Conservation (phyloP, 2,113 vertebrate species). For the Gavialis gangeticus region DNA sequence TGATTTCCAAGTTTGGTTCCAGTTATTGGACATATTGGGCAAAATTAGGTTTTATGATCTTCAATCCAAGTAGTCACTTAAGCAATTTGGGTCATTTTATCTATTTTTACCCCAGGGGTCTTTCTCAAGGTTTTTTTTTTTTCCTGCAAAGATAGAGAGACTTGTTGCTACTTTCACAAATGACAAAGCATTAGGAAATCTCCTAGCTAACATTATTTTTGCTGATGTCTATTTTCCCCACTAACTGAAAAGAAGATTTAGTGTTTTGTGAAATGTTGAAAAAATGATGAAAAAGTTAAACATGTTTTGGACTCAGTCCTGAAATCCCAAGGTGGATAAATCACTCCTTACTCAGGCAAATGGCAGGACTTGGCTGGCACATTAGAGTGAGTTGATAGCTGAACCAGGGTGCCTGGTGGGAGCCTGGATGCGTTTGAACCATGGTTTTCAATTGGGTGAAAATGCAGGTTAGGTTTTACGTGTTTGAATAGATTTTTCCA, state of each 20-base stretch:
- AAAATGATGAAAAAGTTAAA: background rate
- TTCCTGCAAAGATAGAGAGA: fast-evolving
- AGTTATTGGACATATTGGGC: background rate
- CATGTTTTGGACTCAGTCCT: background rate
- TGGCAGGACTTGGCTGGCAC: background rate
- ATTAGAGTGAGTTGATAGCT: background rate
- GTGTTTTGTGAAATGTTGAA: background rate
- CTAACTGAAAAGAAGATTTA: background rate
- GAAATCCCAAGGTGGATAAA: background rate
- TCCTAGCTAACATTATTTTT: fast-evolving
- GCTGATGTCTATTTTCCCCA: background rate
- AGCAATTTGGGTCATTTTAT: background rate
- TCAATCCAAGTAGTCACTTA: background rate
- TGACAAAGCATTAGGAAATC: background rate
- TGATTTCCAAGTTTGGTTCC: background rate
- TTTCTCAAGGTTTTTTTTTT: background rate
- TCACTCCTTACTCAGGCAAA: background rate
- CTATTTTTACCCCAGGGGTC: fast-evolving
- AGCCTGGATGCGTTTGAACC: background rate
- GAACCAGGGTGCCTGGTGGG: fast-evolving
- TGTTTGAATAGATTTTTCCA: background rate
- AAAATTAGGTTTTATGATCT: background rate
- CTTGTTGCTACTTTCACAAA: background rate
- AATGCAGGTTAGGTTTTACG: background rate
- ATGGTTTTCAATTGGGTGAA: background rate